These are phyloP conservation scores for Penelope pileata DNA, from an alignment of 2,113 vertebrate genomes.

Conservation along the genomic window DNA sequence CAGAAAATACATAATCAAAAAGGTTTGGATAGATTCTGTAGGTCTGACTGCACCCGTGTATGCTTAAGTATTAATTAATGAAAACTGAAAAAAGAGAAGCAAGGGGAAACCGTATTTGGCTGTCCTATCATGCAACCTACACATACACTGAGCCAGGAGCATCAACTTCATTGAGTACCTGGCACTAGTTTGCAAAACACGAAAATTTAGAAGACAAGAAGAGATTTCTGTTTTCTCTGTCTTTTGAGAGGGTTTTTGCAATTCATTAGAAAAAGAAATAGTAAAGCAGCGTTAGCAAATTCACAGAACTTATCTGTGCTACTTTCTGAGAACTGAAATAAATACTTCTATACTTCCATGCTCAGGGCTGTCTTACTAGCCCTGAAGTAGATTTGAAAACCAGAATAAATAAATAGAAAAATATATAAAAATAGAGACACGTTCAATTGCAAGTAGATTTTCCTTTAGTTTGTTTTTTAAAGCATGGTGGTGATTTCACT, in stretches of 20 bases:
- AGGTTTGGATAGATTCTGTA: background rate
- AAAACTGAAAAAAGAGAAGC: background rate
- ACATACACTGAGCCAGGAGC: background rate
- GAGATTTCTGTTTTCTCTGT: background rate
- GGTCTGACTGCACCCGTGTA: background rate
- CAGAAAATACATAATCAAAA: background rate
- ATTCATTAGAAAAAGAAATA: background rate
- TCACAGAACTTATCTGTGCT: background rate
- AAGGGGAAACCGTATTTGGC: background rate
- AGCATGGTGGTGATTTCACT: background rate
- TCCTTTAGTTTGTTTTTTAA: background rate
- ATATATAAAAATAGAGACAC: background rate
- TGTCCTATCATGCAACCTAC: background rate
- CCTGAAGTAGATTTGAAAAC: background rate
- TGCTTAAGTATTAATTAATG: background rate
- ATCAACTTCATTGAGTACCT: background rate
- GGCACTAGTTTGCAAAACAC: background rate
- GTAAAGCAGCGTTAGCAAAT: background rate
- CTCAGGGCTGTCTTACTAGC: background rate
- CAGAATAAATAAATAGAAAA: background rate
- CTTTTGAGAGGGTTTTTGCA: background rate
- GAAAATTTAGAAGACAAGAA: background rate
- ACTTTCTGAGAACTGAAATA: background rate
- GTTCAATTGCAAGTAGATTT: background rate
- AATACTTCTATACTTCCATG: background rate